Conservation (phyloP, 2,888 invertebrate genomes). For the Ochlodes sylvanus region DNA sequence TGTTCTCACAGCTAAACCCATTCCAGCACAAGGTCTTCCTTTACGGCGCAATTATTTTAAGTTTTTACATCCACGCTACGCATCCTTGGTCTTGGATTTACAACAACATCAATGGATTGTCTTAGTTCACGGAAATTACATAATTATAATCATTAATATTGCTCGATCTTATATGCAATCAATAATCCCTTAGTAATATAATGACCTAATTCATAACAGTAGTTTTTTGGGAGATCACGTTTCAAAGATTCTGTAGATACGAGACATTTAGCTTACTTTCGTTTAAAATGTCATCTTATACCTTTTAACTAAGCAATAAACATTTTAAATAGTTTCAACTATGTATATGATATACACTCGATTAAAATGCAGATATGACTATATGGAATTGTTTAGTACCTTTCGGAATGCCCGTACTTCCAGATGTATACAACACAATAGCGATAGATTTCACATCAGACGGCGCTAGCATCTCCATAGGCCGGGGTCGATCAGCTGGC, state of each 20-base stretch:
- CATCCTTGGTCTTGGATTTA: slow-evolving; percentile 11
- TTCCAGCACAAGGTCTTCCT: slow-evolving; percentile 21
- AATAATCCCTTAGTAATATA: neutral
- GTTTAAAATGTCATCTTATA: too few relatives aligned
- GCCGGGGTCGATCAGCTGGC: slow-evolving; percentile 64
- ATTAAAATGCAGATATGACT: too few relatives aligned
- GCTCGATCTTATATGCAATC: slow-evolving; percentile 2
- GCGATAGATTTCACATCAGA: slow-evolving; percentile 83
- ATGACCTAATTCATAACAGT: too few relatives aligned
- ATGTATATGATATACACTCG: too few relatives aligned
- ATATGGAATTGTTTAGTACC: slow-evolving; percentile 69
- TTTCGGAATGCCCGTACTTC: slow-evolving; percentile 95
- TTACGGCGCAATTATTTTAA: slow-evolving; percentile 8
- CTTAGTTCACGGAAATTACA: slow-evolving; percentile 20
- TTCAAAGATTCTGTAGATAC: too few relatives aligned
- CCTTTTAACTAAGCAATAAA: too few relatives aligned
- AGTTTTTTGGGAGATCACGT: too few relatives aligned
- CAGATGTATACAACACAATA: slow-evolving; percentile 93
- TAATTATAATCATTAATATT: slow-evolving; percentile 23
- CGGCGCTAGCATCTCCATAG: slow-evolving; percentile 70
- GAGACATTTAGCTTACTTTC: too few relatives aligned
- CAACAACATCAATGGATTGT: slow-evolving; percentile 22
- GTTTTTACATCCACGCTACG: slow-evolving; percentile 24
- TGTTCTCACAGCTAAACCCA: slow-evolving; percentile 21
- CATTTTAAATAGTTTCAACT: too few relatives aligned